A percentile compares a stretch with the other conserved stretches of the same genome.
These are phyloP conservation scores for Ophion obscuratus DNA, from an alignment of 2,888 invertebrate species.

Conservation along the genomic window DNA sequence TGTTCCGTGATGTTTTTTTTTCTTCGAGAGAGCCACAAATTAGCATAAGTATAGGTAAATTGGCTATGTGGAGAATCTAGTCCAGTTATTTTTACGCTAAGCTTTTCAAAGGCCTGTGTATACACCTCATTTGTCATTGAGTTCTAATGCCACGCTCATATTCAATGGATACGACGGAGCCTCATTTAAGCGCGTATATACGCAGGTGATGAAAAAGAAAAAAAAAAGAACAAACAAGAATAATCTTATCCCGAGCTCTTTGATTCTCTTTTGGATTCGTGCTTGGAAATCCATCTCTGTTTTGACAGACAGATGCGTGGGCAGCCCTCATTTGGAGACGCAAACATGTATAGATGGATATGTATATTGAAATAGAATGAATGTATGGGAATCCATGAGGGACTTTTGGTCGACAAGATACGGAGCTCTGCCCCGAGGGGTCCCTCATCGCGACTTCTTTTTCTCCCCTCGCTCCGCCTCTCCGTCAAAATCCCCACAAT, in stretches of 20 bases:
- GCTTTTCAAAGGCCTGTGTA: conserved; percentile 15
- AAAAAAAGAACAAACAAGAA: conserved; percentile 10
- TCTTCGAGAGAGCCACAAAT: conserved; percentile 33
- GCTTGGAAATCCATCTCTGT: conserved; percentile 34
- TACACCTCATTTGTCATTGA: conserved; percentile 34
- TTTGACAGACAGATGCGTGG: conserved; percentile 63
- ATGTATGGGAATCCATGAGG: conserved; percentile 31
- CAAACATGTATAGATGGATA: too few species aligned
- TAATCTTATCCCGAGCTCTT: conserved; percentile 31
- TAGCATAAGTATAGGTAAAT: conserved; percentile 59
- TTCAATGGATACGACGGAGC: conserved; percentile 15
- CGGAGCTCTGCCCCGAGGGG: conserved; percentile 51
- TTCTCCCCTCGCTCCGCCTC: conserved; percentile 4
- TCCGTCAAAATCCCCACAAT: conserved; percentile 76
- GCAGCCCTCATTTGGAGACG: conserved; percentile 47
- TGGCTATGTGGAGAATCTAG: conserved; percentile 48
- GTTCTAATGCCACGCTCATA: conserved; percentile 25
- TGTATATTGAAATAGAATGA: too few species aligned
- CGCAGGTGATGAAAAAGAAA: conserved; percentile 14
- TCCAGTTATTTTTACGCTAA: conserved; percentile 41
- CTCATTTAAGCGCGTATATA: not conserved
- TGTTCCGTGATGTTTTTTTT: not conserved
- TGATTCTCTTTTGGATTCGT: not conserved
- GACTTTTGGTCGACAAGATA: not conserved
- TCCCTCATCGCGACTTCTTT: not conserved